Base-by-base conservation (phyloP, 2,888 invertebrate genomes). In the Horisme vitalbata region DNA sequence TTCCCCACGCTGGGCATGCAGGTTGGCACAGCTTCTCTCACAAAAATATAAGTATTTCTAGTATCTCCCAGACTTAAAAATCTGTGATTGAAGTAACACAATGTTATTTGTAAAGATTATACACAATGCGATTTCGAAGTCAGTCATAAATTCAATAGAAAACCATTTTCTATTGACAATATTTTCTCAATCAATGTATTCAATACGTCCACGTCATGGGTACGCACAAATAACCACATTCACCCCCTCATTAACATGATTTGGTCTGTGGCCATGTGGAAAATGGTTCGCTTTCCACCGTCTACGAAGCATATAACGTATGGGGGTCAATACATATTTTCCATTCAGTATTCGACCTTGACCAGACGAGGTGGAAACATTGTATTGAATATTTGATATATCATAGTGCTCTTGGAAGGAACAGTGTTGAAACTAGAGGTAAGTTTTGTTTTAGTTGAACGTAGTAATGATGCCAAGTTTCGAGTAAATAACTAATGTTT, bases 201-300 rank as follows among this genome's bases (percentile, higher is more conserved):
- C 6, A 20, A 10, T 18, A 20, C 55, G 43, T 50, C 51, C 27
- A 41, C 68, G 80, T 79, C 69, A 80, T 63, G 79, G 73, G 45
- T 47, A 38, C 65, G 71, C 62, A 58, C 70, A 62, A 68, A 68
- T 68, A 64, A 62, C 66, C 61, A 48, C 52, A 48, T 57, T 39
- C 27, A 32, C 66, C 61, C 69, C 65, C 61, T 69, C 75, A 87
- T 87, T 87, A 83, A 74, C 79, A 74, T 71, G 80, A 76, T 83
- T 82, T 80, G 82, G 71, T 83, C 54, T 50, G 68, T 79, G 79
- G 57, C 55, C 73, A 68, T 71, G 65, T 71, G 70, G 82, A 81
- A 81, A 83, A 83, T 76, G 51, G 65, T 62, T 65, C 61, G 79
- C 79, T 84, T 84, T 85, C 82, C 71, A 74, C 58, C 49, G 47